Evolutionary conservation across 2,113 vertebrate genomes (phyloP), one percentile per base, ranked within the genome.

Genomic region (Phaethon lepturus): DNA sequence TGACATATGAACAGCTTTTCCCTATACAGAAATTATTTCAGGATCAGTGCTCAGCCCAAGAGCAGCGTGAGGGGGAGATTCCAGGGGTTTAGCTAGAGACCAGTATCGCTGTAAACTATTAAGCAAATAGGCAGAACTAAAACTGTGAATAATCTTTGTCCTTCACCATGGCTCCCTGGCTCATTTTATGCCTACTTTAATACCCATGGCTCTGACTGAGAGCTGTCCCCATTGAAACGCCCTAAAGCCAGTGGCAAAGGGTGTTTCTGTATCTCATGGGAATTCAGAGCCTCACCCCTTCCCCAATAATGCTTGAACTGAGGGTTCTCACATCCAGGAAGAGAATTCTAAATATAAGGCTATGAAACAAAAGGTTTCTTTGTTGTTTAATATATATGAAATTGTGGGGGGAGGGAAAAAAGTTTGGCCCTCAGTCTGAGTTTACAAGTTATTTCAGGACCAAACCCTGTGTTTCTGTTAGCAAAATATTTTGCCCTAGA

Each of bases 321-420:
- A 83, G 47, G 7, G 4, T 45, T 86, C 7, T 15, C 28, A 69
- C 13, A 17, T 16, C 17, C 38, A 62, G 16, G 15, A 77, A 73
- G 33, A 69, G 8, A 40, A 56, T 2, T 20, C 19, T 45, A 35
- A 58, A 50, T 31, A 31, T 3, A 13, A 63, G 13, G 11, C 13
- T 58, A 17, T 22, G 17, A 62, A 72, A 14, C 8, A 68, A 91
- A 82, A 1, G 10, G 2, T 2, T 71, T 86, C 2, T 45, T 59
- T 79, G 17, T n/a, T 29, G 26, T 28, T 79, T 75, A 14, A 79
- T 13, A 35, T 5, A 28, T 22, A 52, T 17, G 4, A 86, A 38
- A 60, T 1, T 11, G 11, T 10, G 1, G 12, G 7, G 11, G 9
- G 6, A 9, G 3, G 3, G 2, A 8, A 24, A 17, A 8, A 3